Conservation (phyloP, 2,888 invertebrate species). For the Drosophila hamatofila region DNA sequence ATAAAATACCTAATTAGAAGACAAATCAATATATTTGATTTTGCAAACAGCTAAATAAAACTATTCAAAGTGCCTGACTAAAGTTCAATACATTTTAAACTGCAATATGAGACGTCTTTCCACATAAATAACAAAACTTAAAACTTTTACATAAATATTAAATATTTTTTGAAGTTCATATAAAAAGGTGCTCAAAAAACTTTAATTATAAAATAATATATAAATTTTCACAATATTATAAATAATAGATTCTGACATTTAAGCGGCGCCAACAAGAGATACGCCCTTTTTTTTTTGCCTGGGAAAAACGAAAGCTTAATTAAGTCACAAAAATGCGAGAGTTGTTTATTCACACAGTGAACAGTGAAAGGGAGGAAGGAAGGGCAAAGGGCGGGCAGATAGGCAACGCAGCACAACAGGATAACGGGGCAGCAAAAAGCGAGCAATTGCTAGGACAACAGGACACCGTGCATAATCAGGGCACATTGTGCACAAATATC, state of each 20-base stretch:
- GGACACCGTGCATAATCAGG: conserved; percentile 60
- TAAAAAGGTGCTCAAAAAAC: conserved; percentile 5
- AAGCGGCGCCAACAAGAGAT: not conserved
- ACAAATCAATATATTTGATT: too few relatives aligned
- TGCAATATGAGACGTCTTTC: too few relatives aligned
- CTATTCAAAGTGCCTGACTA: too few relatives aligned
- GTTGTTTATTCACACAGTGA: conserved; percentile 45
- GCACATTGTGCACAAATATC: conserved; percentile 66
- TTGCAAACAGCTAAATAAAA: too few relatives aligned
- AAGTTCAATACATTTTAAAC: too few relatives aligned
- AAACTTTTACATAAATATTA: not conserved
- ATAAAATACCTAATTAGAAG: too few relatives aligned
- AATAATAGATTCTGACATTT: conserved; percentile 31
- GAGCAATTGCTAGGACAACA: conserved; percentile 17
- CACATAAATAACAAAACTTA: not conserved
- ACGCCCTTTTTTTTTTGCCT: conserved; percentile 10
- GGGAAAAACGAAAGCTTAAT: conserved; percentile 62
- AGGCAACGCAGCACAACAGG: conserved; percentile 10
- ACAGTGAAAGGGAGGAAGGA: conserved; percentile 4
- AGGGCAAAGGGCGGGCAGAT: not conserved
- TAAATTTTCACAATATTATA: conserved; percentile 6
- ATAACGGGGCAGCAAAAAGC: not conserved
- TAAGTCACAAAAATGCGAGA: conserved; percentile 59
- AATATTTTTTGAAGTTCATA: not conserved
- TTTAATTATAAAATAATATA: conserved; percentile 29